Evolutionary conservation across 2,888 invertebrate species (phyloP), one percentile per base, ranked within the genome.

Genomic region (Scaeva pyrastri): DNA sequence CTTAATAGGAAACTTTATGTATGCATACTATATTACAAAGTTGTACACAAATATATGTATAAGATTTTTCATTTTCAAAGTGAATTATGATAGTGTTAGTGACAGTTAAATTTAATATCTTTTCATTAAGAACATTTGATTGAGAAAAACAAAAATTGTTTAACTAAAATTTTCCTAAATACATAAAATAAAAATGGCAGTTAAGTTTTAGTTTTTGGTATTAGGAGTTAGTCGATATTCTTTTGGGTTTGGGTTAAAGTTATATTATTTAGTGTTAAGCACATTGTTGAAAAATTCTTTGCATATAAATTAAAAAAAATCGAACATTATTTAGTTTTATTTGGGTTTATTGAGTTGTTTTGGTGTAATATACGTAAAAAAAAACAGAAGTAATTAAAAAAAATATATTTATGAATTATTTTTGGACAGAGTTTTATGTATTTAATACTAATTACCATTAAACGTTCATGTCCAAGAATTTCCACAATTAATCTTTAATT

Each of bases 1-100:
- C 73, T 73, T 83, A 83, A 74, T 83, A 83, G 83, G 83, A 83
- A 83, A 83, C 83, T 77, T 58, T 66, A 71, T 79, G 75, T 62
- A 71, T 60, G 14, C 41, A 39, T 70, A 45, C 52, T 68, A 23
- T 43, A 56, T 62, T 70, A 31, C 52, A 70, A 43, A 58, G 60
- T 19, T 52, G 41, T 74, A 60, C 39, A 68, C 60, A 19, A 66
- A 55, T 75, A 41, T 62, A 45, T 31, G 55, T 48, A 16, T 48
- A 26, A 64, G 3, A 45, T 48, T 48, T 55, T 23, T 41, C 16
- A 6, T 16, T 50, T 52, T 68, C 45, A 60, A 4, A 52, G 6
- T 36, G 68, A 62, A 71, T 68, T 45, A 50, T 60, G 62, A 74
- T 50, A 64, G 16, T 75, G 26, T 74, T 55, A 62, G 68, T 58